Evolutionary conservation across 1,140 invertebrate genomes (phyloP), one percentile per base, ranked within the genome.

Genomic region (Leptestheria dahalacensis): DNA sequence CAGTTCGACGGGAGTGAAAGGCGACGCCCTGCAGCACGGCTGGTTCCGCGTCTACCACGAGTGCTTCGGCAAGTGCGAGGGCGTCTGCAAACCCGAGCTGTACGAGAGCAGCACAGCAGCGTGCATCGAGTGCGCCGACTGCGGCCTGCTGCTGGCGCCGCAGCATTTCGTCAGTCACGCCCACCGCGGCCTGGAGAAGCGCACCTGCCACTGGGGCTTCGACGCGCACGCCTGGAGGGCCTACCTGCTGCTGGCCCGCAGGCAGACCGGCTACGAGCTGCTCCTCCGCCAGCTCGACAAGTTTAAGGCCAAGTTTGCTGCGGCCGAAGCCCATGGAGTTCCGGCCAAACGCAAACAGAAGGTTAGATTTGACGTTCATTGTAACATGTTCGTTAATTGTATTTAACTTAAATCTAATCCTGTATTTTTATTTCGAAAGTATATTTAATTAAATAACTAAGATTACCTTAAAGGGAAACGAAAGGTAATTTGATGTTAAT

Each of bases 131-230:
- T 97, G 95, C 73, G 72, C 80, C 47, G 88, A 95, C 69, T 97
- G 94, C 74, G 81, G 83, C 48, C 82, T 82, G 46, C 77, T 88
- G 70, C 90, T 94, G 67, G 82, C 83, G 58, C 91, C 94, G 1
- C 82, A 86, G 66, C 82, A 88, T 64, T 98, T 97, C 73, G 92
- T 97, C 48, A 84, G 86, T 67, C 94, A 98, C 74, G 88, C 87
- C 62, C 93, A 98, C 73, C 78, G 82, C 62, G 76, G 80, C 56
- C 75, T 84, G 64, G 89, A 94, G 74, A 92, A 91, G 68, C 82
- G 88, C 63, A 96, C 91, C 52, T 94, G 91, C 69, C 95, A 98
- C 72, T 98, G 95, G 95, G 95, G 95, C 12, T 97, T 97, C 74
- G 92, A 97, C 74, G 94, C 91, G 1, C 76, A 80, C 62, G 91